Base-by-base conservation (phyloP, 2,888 invertebrate genomes). In the Ischnus inquisitorius region DNA sequence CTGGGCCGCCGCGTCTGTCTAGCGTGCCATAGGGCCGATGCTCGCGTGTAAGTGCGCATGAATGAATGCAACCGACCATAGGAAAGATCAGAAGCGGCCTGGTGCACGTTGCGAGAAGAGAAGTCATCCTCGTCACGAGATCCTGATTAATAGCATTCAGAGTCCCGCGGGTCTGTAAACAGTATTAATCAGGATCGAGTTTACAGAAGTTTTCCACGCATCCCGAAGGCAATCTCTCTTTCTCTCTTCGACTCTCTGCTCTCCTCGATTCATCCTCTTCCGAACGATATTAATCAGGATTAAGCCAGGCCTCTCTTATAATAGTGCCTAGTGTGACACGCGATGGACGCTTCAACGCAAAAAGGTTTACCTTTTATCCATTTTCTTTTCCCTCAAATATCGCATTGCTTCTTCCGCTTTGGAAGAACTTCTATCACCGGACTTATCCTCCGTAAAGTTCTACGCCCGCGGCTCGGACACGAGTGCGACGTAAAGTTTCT, bases 181-280 rank as follows among this genome's bases (percentile, higher is more conserved):
- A 88, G 89, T 89, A 90, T 90, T 90, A 90, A 90, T 90, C 90
- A 90, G 90, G 90, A 90, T 90, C 88, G 88, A 90, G 86, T 90
- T 89, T 88, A 87, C 90, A 83, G 84, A 69, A 78, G 77, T 19
- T 46, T 78, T 46, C 19, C 77, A 46, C 46, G 34, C 54, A 57
- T 75, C 75, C 46, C 6, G 34, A 10, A 54, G 43, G 46, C 16
- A 57, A 62, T 62, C 68, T 67, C 41, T 65, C 80, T 14, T 72
- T 54, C 43, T 41, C 43, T 77, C 57, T 77, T 28, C 39, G 57
- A 41, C 65, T 41, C 54, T 67, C 39, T 65, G 54, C 25, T 28
- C 69, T 68, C 22, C 85, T 72, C 84, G 85, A 83, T 85, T 79
- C 68, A 22, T 86, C 28, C 85, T 80, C 87, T 74, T 87, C 85